Evolutionary conservation across 2,113 vertebrate genomes (phyloP), one percentile per base, ranked within the genome.

Genomic region (Channa maculata): DNA sequence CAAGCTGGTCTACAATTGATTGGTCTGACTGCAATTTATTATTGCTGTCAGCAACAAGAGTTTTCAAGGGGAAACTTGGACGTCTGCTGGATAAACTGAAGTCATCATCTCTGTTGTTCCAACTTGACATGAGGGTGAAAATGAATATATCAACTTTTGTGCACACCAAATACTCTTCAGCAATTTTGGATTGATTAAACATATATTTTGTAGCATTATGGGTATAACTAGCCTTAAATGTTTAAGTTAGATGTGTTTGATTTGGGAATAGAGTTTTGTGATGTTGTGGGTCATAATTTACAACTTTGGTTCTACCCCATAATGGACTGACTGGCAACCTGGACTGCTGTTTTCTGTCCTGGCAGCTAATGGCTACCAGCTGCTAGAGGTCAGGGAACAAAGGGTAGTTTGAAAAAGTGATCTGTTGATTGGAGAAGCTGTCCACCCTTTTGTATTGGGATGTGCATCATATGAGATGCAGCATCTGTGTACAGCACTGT

Each of bases 291-390:
- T 74, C 24, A 24, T 88, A 66, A 88, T 90, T 89, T 82, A 82
- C 49, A 48, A 62, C 76, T 65, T 58, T 36, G 76, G 80, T n/a
- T 41, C 61, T 45, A 73, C 79, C 68, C 51, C 65, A 67, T 90
- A 88, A 90, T 80, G 78, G 85, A 90, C 78, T 79, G 65, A 41
- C 88, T 91, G 85, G 91, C 85, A 82, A 81, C 79, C 80, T 64
- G 80, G 78, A 87, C 79, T 82, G 85, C 86, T 85, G 89, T 78
- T 88, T 92, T 82, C 88, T 77, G 83, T 90, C 85, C 89, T 89
- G 89, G 79, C 87, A 83, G 88, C 90, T 94, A 94, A 94, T 93
- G 93, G 89, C 83, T 92, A 77, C 91, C 93, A 94, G 93, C 93
- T 94, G 94, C 87, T 37, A 39, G 57, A 54, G 79, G 75, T 83